These are phyloP conservation scores for Tenthredo mesomela DNA, from an alignment of 2,888 invertebrate species.

Conservation along the genomic window DNA sequence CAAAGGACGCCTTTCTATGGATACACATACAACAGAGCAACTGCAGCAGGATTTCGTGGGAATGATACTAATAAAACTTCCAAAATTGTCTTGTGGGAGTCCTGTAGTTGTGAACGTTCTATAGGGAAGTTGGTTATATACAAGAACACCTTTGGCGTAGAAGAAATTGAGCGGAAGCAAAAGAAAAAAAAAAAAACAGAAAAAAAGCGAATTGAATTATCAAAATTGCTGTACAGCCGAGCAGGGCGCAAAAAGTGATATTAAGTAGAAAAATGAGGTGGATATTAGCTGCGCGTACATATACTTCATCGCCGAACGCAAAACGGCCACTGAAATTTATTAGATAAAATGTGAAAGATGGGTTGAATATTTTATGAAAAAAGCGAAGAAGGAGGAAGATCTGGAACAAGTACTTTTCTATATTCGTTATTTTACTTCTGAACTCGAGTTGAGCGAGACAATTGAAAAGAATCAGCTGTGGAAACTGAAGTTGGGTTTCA, in stretches of 20 bases:
- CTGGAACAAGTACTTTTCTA: background rate
- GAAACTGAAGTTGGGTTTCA: background rate
- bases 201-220: background rate
- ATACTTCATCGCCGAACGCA: background rate
- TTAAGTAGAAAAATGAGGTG: conserved; percentile 5
- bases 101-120: conserved; percentile 9
- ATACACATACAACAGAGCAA: background rate
- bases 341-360: background rate
- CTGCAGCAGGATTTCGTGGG: background rate
- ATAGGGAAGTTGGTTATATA: background rate
- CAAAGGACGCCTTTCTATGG: background rate
- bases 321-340: conserved; percentile 4
- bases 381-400: background rate
- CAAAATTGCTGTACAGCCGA: conserved; percentile 1
- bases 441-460: background rate
- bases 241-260: conserved; percentile 1
- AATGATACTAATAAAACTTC: conserved; percentile 14
- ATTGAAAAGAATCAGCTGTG: background rate
- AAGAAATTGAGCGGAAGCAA: background rate
- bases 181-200: background rate
- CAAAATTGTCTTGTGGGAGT: conserved; percentile 9
- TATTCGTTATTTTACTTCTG: background rate
- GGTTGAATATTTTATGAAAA: background rate
- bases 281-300: background rate
- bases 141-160: conserved; percentile 1